Evolutionary conservation across 2,797 vertebrate species (phyloP), one percentile per base, ranked within the genome.

Genomic region (Danio kyathit): DNA sequence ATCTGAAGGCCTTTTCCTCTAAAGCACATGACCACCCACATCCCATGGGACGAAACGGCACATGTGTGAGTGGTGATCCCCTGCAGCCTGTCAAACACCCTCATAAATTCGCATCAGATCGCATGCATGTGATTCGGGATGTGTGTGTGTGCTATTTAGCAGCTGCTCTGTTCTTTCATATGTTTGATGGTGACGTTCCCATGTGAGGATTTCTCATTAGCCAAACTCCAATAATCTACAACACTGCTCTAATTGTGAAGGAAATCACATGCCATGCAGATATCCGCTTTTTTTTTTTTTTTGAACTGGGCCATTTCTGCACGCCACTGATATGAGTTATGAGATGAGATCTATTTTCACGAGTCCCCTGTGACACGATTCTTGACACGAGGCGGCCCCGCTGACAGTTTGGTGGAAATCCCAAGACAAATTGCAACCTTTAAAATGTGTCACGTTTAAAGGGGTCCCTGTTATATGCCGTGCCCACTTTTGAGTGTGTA

Each of bases 281-380:
- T 71, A 65, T 51, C 1, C 29, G 29, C 29, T 29, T n/a, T 29
- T 29, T 29, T n/a, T 29, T 29, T n/a, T 14, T 38, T 71, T 44
- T 72, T 16, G 17, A 73, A 74, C 19, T 80, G 41, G 78, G 49
- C 5, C 78, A 72, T 72, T 64, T 56, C 69, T 80, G 78, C 40
- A 48, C 41, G 12, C 10, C 12, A 8, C 14, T 38, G 78, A 80
- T 80, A 65, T 64, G 70, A 80, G 73, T 48, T 38, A 41, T 17
- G 16, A 80, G 41, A 80, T 21, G 16, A 66, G 69, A 65, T 80
- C 70, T 80, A 80, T 73, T 73, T 80, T 74, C 60, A 56, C 41
- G 0, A 54, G 19, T 80, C 60, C 60, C 78, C 10, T 7, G 19
- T 48, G 60, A 54, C 43, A 54, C 6, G 21, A 17, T 73, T 74